phyloP scores from a whole-genome alignment of 1,140 invertebrate genomes.

The Drosophila virilis region DNA sequence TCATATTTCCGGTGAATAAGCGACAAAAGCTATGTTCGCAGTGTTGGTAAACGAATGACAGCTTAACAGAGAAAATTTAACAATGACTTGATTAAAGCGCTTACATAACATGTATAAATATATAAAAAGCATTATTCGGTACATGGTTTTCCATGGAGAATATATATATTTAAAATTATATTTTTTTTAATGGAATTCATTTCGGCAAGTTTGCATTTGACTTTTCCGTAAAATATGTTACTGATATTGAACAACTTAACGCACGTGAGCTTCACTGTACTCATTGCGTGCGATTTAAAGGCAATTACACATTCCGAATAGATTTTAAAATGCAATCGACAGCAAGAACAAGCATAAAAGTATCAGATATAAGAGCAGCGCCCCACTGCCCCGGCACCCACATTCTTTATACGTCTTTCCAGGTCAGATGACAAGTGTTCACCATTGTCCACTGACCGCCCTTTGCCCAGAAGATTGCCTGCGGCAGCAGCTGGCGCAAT shows the following conservation, averaged over 20 bases:
- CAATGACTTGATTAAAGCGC: no score
- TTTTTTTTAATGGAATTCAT: no score
- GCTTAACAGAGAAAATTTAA: no score
- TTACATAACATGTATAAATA: no score
- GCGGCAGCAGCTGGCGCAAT: conserved; percentile 22
- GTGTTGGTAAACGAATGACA: no score
- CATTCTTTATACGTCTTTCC: conserved; percentile 23
- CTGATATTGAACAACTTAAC: background rate
- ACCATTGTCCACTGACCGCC: background rate
- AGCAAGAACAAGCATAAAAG: conserved; percentile 5
- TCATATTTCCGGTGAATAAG: no score
- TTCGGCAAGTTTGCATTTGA: background rate
- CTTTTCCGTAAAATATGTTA: background rate
- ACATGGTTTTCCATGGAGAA: no score
- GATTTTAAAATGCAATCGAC: conserved; percentile 32
- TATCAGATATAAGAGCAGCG: background rate
- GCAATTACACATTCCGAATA: conserved; percentile 40
- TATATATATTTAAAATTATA: no score
- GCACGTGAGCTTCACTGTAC: background rate
- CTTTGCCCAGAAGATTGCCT: background rate
- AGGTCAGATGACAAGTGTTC: conserved; percentile 28
- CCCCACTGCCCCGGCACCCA: background rate
- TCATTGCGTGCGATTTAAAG: conserved; percentile 18
- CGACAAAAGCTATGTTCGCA: no score
- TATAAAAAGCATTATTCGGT: no score